Evolutionary conservation across 2,888 invertebrate genomes (phyloP), one percentile per base, ranked within the genome.

Genomic region (Sinopyrophorus schimmeli): DNA sequence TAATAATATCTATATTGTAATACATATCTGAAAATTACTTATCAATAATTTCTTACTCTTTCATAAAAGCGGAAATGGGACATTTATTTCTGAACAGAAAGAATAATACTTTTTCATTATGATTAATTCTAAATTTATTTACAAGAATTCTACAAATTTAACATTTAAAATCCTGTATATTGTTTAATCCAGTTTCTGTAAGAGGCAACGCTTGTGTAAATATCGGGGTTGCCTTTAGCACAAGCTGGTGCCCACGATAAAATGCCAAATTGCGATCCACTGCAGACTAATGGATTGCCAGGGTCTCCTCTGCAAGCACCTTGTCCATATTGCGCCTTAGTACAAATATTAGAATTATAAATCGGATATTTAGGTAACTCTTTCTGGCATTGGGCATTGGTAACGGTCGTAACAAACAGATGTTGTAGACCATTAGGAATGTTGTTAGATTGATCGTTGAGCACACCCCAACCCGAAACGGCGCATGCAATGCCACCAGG

Each of bases 241-340:
- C 35, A 35, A 3, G 12, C 3, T 4, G 5, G n/a, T 14, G n/a
- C 14, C 23, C 24, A 15, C 11, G 23, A 12, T 24, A 23, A 4
- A 15, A 35, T 35, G 6, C 35, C 35, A 11, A 14, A 9, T 24
- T 35, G 35, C 23, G 21, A 15, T 14, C 9, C 11, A 5, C 23
- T 3, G 6, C 20, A 35, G 2, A 35, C 21, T 23, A 35, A 24
- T 3, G 35, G 35, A 12, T 23, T n/a, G 9, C 35, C 35, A 5
- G 6, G 11, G 15, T 24, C 35, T 14, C 35, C 35, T 3, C 7
- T 2, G 14, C 35, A 35, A 5, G 23, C 23, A n/a, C 35, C 21
- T 23, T 23, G 5, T 15, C 35, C 35, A 9, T 11, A 4, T 23
- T 9, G 7, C 6, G 14, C 14, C 5, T n/a, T 3, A n/a, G 35